Evolutionary conservation across 2,888 invertebrate genomes (phyloP), one percentile per base, ranked within the genome.

Genomic region (Cyaniris semiargus): DNA sequence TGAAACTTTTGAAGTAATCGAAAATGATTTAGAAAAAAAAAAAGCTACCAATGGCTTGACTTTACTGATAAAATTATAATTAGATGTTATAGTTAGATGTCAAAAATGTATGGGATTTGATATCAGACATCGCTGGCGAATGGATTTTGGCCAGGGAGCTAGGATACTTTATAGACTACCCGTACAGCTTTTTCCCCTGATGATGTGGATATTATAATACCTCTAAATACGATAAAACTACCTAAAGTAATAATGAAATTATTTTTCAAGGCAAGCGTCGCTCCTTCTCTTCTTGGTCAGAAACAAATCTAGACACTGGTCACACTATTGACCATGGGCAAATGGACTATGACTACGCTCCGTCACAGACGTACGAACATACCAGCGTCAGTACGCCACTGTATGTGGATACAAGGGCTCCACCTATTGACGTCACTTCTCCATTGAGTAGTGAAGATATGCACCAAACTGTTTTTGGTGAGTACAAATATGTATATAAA

Each of bases 241-340:
- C n/a, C 5, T 21, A 8, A 58, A 23, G 10, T 21, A 23, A 66
- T 66, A 13, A 38, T 38, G 0, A 38, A 38, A 10, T 27, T 66
- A 4, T 27, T 66, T 66, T 31, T 66, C 27, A 10, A 81, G 81
- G 78, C 10, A 79, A 81, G 34, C 79, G 78, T 76, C 81, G 71
- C 44, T 94, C 95, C 23, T 95, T 95, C 74, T 96, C 96, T 2
- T 95, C 96, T 0, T 98, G 98, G 97, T 95, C 97, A 77, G 98
- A 98, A 90, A 98, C 98, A 0, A 98, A 98, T 90, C 91, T 98
- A 44, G 98, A 98, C 87, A 96, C 97, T 0, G 96, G 97, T 85
- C 95, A 95, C 79, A 96, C 96, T 0, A 94, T 96, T 76, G 97
- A 98, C 86, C 96, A 96, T 82, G 96, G 96, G 3, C 89, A 95